Base-by-base conservation (phyloP, 2,113 vertebrate species). In the Pyxicephalus adspersus region DNA sequence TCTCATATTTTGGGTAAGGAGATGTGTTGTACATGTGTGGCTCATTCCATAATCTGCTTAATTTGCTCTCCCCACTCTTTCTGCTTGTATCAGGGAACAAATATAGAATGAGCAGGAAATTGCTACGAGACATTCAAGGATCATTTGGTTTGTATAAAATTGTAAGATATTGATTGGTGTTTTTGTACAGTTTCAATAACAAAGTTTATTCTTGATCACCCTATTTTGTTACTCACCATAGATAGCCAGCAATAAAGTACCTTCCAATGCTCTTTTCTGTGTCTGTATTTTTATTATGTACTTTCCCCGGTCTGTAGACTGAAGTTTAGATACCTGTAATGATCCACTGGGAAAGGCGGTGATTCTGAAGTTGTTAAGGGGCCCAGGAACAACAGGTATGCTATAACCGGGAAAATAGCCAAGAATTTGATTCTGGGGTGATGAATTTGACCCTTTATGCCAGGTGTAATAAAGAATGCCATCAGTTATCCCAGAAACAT, bases 381-480 rank as follows among this genome's bases (percentile, higher is more conserved):
- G 15, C 50, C 64, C 77, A 7, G 4, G 0, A 70, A 16, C 8
- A 22, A 63, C 2, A 1, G 25, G 4, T 4, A 2, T 19, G 70
- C 15, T n/a, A 18, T 0, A 0, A 57, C 18, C 2, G n/a, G 55
- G 55, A 22, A 61, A 1, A 71, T 61, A 61, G 25, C 2, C 4
- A 9, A 80, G 15, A 20, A 80, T 80, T 16, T 51, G 31, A 51
- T 70, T 4, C 3, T 13, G 7, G 18, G 9, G 0, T 0, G 17
- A 5, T 0, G 2, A 0, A 0, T 0, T 25, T 1, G 5, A 0
- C 0, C 77, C 80, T 76, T 38, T 85, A 79, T 9, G 2, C 85
- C 84, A 88, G 0, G 0, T 0, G 31, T n/a, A 84, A 13, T 0
- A 15, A 0, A 0, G 0, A 7, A 1, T 0, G 11, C 3, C 15